Conservation (phyloP, 2,797 vertebrate species). For the Semotilus atromaculatus region DNA sequence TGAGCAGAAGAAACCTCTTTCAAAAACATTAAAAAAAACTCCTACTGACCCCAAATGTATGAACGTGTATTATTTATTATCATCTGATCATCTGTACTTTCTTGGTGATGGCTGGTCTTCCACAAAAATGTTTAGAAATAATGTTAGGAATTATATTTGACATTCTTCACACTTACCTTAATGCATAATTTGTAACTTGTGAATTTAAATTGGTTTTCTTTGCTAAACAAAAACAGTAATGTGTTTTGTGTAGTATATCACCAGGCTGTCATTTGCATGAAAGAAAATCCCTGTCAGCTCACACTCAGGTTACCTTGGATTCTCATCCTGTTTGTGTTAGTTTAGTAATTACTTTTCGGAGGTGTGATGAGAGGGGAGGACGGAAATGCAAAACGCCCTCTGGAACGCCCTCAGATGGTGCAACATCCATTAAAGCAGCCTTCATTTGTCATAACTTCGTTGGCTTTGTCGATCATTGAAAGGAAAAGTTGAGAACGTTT, state of each 20-base stretch:
- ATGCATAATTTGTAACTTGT: not conserved
- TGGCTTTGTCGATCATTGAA: constrained; percentile 70
- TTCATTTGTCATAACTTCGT: constrained; percentile 76
- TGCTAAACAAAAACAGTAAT: not conserved
- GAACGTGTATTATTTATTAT: not conserved
- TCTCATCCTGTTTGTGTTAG: constrained; percentile 52
- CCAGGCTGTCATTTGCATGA: not conserved
- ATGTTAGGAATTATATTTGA: not conserved
- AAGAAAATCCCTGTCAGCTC: constrained; percentile 6
- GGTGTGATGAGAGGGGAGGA: constrained; percentile 55
- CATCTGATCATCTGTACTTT: not conserved
- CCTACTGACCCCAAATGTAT: not conserved
- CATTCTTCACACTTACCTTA: not conserved
- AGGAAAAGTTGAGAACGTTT: constrained; percentile 62
- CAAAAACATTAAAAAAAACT: too few relatives aligned
- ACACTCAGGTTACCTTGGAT: not conserved
- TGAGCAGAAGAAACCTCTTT: too few relatives aligned
- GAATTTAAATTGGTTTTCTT: constrained; percentile 11
- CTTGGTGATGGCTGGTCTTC: not conserved
- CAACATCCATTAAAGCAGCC: constrained; percentile 75
- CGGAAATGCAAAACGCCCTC: constrained; percentile 68
- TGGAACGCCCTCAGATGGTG: constrained; percentile 70
- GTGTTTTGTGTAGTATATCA: constrained; percentile 16
- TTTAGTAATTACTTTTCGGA: constrained; percentile 69
- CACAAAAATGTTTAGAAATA: not conserved